A percentile compares a stretch with the other conserved stretches of the same genome.
Conservation (phyloP, 37 sponge, comb jelly and placozoan genomes). For the Halichondria panicea region DNA sequence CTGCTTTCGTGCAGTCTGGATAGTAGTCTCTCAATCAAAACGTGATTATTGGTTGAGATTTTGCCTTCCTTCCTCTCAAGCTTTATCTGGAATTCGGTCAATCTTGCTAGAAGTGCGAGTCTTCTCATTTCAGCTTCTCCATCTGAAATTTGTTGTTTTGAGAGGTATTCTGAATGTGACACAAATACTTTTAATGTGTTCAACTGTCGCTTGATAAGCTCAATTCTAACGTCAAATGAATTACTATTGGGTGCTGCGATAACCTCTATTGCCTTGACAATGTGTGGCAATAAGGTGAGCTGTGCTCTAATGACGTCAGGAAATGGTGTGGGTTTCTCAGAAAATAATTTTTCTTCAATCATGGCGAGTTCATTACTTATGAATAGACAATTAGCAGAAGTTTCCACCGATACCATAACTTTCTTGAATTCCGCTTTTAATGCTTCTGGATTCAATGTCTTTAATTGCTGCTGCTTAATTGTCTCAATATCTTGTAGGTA, state of each 20-base stretch:
- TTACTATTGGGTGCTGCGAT: no score
- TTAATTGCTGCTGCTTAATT: conserved; percentile 45
- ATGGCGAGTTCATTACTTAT: no score
- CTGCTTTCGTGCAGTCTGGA: not conserved
- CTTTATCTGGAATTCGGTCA: conserved; percentile 6
- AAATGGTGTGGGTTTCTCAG: no score
- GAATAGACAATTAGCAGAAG: no score
- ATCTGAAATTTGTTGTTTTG: conserved; percentile 35
- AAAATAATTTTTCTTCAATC: no score
- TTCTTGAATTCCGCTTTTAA: not conserved
- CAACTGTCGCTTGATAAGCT: no score
- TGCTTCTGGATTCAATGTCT: not conserved
- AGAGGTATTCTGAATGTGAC: conserved; percentile 12
- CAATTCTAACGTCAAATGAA: no score
- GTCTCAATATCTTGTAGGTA: conserved; percentile 46
- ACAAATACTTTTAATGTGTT: not conserved
- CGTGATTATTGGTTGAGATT: not conserved
- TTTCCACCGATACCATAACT: no score
- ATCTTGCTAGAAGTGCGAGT: no score
- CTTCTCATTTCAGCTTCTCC: conserved; percentile 45
- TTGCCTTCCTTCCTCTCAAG: not conserved
- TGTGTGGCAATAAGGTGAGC: no score
- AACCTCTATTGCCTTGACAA: no score
- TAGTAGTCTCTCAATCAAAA: not conserved
- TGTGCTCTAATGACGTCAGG: no score